These are phyloP conservation scores for Poecilia picta DNA, from an alignment of 2,797 vertebrate species.

Conservation along the genomic window DNA sequence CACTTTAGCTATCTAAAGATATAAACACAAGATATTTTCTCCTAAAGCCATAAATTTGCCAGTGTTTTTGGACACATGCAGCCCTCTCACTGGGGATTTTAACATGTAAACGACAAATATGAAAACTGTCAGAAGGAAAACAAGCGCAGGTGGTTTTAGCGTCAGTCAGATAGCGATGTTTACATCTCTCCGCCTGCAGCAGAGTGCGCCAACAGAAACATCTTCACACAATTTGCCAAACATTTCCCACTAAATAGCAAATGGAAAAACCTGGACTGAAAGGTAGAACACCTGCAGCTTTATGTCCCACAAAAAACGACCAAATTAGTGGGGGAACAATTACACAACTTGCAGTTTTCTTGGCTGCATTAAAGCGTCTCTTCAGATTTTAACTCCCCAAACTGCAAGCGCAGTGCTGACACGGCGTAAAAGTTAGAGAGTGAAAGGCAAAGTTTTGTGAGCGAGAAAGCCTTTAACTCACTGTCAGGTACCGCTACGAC, in stretches of 20 bases:
- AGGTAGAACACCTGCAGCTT: slow-evolving; percentile 18
- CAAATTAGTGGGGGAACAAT: neutral
- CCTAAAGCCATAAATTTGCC: neutral
- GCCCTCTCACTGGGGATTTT: neutral
- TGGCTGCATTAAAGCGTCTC: neutral
- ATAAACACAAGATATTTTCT: neutral
- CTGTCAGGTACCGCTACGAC: neutral
- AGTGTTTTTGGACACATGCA: neutral
- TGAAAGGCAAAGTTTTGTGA: neutral
- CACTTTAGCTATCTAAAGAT: neutral
- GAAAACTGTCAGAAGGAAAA: slow-evolving; percentile 5
- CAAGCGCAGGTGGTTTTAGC: neutral
- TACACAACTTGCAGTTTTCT: neutral
- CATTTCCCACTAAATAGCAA: slow-evolving; percentile 20
- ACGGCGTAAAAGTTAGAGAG: neutral
- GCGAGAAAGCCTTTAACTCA: neutral
- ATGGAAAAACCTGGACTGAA: neutral
- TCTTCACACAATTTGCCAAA: slow-evolving; percentile 10
- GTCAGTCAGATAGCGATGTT: slow-evolving; percentile 3
- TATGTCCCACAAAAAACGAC: slow-evolving; percentile 2
- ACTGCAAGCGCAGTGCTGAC: neutral
- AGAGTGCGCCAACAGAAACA: slow-evolving; percentile 14
- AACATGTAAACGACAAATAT: neutral
- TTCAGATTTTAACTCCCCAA: neutral
- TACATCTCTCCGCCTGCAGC: slow-evolving; percentile 1